These are phyloP conservation scores for Grallaria varia DNA, from an alignment of 2,113 vertebrate species.

Conservation along the genomic window DNA sequence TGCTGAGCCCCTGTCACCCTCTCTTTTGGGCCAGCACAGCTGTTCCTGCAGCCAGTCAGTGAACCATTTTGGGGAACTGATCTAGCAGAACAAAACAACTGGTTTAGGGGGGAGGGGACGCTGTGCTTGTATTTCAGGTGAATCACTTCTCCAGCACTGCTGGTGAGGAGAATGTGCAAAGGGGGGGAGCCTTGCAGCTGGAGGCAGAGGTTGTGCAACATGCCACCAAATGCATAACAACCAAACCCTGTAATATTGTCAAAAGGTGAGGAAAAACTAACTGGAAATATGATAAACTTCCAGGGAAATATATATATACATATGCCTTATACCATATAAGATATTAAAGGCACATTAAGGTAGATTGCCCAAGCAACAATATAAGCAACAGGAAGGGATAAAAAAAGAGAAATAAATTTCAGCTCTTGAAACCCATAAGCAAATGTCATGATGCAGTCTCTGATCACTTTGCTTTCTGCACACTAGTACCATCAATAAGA, in stretches of 20 bases:
- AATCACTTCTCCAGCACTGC: not conserved
- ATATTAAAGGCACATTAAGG: not conserved
- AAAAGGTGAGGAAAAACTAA: not conserved
- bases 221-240: not conserved
- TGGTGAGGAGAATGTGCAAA: not conserved
- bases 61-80: slow-evolving; percentile 55
- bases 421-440: not conserved
- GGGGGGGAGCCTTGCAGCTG: not conserved
- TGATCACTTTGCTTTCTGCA: not conserved
- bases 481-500: not conserved
- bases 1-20: not conserved
- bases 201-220: not conserved
- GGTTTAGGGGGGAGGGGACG: not conserved
- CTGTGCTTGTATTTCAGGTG: not conserved
- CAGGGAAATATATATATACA: not conserved
- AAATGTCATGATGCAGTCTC: not conserved
- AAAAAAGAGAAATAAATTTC: not conserved
- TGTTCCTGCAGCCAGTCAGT: not conserved
- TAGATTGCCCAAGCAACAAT: not conserved
- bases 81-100: not conserved
- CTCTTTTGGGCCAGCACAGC: slow-evolving; percentile 3
- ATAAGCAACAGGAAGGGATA: not conserved
- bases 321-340: not conserved
- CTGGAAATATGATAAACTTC: not conserved
- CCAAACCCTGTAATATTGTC: not conserved